phyloP scores from a whole-genome alignment of 2,888 invertebrate species.

The Epirrita christyi region DNA sequence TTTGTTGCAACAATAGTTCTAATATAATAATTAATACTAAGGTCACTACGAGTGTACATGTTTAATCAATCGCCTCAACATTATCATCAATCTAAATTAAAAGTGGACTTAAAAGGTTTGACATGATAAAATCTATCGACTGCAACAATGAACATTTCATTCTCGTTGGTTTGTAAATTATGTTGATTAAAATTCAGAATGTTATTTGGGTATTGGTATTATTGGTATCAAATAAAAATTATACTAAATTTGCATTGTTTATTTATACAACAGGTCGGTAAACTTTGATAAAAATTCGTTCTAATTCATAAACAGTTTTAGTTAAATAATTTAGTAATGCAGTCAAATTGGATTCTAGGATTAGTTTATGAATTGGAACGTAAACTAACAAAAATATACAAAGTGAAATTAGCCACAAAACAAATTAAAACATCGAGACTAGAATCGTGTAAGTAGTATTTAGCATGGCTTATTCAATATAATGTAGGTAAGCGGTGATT shows the following conservation, averaged over 20 bases:
- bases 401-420: slow-evolving; percentile 25
- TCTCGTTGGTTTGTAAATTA: slow-evolving; percentile 17
- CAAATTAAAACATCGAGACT: slow-evolving; percentile 45
- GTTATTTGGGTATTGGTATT: not conserved
- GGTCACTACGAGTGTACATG: slow-evolving; percentile 35
- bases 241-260: slow-evolving; percentile 27
- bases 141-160: slow-evolving; percentile 37
- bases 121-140: slow-evolving; percentile 55
- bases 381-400: slow-evolving; percentile 28
- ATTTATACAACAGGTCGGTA: slow-evolving; percentile 25
- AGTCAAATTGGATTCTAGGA: not conserved
- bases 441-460: slow-evolving; percentile 39
- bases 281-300: slow-evolving; percentile 4
- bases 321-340: not conserved
- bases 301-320: not conserved
- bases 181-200: slow-evolving; percentile 17
- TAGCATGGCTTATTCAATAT: slow-evolving; percentile 62
- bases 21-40: too few species aligned
- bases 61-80: slow-evolving; percentile 48
- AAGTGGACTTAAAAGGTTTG: slow-evolving; percentile 54
- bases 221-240: too few species aligned
- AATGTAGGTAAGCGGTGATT: slow-evolving; percentile 70
- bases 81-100: slow-evolving; percentile 58
- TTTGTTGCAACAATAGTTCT: slow-evolving; percentile 26
- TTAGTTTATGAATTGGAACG: not conserved